Base-by-base conservation (phyloP, 2,113 vertebrate species). In the Pseudorhombus dupliciocellatus region DNA sequence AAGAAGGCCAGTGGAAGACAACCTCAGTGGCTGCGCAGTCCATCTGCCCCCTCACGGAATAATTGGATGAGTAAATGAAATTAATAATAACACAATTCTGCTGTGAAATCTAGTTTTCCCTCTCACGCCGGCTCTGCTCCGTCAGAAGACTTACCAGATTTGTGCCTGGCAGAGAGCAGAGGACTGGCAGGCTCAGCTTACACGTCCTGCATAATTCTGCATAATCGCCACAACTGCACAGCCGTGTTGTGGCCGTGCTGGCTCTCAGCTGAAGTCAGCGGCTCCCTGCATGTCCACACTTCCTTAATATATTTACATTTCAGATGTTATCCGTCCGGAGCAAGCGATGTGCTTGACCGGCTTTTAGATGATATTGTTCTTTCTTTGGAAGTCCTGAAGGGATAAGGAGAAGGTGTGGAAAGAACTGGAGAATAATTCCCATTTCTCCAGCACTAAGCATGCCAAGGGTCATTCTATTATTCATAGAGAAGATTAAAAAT, bases 141-240 rank as follows among this genome's bases (percentile, higher is more conserved):
- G 64, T 72, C 64, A 63, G 70, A 73, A 75, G 54, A 54, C 56
- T 67, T 81, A 77, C 79, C 85, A 87, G 75, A 81, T 80, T 69
- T 64, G 52, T 7, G 68, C 59, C 71, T 75, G 82, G 78, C 84
- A 86, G 51, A 76, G 54, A 75, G 73, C 31, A 69, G 59, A 48
- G 65, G 50, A 69, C 53, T 66, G 80, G 74, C 84, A 76, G 75
- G 63, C 70, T 61, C 44, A 30, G 53, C 68, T 78, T 77, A 81
- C 58, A 78, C 65, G 80, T 81, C 73, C 84, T 85, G 82, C 79
- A 81, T 87, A 80, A 90, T 88, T 91, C 75, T 75, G 77, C 87
- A 84, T 88, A 86, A 89, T 87, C 87, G 75, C 44, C 6, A 34
- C 74, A 70, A 76, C 73, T 76, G 83, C 75, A 68, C 15, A 37